Conservation (phyloP, 2,888 invertebrate genomes). For the Mythimna lalbum region DNA sequence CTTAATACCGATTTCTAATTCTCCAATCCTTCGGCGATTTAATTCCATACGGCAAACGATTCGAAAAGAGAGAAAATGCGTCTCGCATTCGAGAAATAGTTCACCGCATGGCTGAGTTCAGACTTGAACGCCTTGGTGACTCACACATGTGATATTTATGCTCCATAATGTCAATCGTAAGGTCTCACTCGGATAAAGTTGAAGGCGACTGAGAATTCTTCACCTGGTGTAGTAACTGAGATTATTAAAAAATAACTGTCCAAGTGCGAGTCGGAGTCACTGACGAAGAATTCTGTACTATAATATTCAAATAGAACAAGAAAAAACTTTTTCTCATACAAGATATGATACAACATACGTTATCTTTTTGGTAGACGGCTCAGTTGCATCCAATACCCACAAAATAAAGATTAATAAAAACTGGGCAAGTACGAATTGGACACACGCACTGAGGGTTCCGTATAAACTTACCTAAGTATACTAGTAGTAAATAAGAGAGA, state of each 20-base stretch:
- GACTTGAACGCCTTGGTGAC: slow-evolving; percentile 45
- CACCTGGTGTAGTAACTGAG: slow-evolving; percentile 8
- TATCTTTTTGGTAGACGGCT: too few species aligned
- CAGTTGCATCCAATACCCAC: too few species aligned
- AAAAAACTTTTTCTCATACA: too few species aligned
- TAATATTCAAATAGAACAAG: too few species aligned
- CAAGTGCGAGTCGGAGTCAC: too few species aligned
- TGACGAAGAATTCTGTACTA: too few species aligned
- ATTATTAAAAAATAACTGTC: neutral
- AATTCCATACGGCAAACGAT: slow-evolving; percentile 20
- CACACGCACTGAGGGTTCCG: too few species aligned
- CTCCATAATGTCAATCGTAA: slow-evolving; percentile 53
- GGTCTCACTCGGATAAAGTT: slow-evolving; percentile 39
- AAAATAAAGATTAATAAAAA: too few species aligned
- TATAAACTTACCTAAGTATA: too few species aligned
- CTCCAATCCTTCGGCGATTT: slow-evolving; percentile 19
- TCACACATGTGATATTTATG: slow-evolving; percentile 54
- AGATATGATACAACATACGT: too few species aligned
- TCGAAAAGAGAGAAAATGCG: slow-evolving; percentile 42
- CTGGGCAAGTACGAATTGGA: too few species aligned
- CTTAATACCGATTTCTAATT: neutral
- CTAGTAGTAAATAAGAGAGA: too few species aligned
- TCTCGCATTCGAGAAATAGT: slow-evolving; percentile 53
- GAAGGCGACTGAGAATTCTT: slow-evolving; percentile 41
- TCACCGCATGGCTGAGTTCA: slow-evolving; percentile 36